phyloP scores from a whole-genome alignment of 2,113 vertebrate genomes.

The Notarius quadriscutis region DNA sequence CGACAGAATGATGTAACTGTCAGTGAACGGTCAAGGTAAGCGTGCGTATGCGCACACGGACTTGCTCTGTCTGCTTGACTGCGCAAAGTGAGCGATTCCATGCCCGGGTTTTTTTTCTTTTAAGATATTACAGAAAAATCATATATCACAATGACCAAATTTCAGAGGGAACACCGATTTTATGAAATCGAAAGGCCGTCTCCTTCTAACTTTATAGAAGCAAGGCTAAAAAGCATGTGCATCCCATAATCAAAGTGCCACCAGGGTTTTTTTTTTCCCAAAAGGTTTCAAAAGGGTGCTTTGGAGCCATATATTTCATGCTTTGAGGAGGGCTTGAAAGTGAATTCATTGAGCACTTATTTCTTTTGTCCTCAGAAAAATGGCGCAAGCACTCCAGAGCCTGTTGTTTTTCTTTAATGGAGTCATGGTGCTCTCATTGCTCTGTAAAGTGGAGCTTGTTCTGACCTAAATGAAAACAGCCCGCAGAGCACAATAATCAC shows the following conservation, averaged over 20 bases:
- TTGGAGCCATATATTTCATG: constrained; percentile 31
- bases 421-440: constrained; percentile 56
- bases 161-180: too few relatives aligned
- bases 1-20: too few relatives aligned
- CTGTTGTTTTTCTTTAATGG: constrained; percentile 59
- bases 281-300: constrained; percentile 34
- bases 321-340: constrained; percentile 42
- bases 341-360: constrained; percentile 43
- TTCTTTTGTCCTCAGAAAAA: constrained; percentile 50
- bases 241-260: constrained; percentile 7
- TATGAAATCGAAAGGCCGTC: too few relatives aligned
- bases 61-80: too few relatives aligned
- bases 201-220: neutral
- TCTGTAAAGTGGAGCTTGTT: constrained; percentile 56
- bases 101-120: too few relatives aligned
- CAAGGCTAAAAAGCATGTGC: neutral
- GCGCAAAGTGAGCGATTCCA: too few relatives aligned
- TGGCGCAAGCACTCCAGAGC: constrained; percentile 40
- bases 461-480: constrained; percentile 61
- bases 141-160: too few relatives aligned
- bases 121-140: too few relatives aligned
- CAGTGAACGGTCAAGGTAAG: too few relatives aligned
- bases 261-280: neutral
- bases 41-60: too few relatives aligned
- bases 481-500: constrained; percentile 54